phyloP scores from a whole-genome alignment of 2,113 vertebrate species.

The Oncorhynchus tshawytscha region DNA sequence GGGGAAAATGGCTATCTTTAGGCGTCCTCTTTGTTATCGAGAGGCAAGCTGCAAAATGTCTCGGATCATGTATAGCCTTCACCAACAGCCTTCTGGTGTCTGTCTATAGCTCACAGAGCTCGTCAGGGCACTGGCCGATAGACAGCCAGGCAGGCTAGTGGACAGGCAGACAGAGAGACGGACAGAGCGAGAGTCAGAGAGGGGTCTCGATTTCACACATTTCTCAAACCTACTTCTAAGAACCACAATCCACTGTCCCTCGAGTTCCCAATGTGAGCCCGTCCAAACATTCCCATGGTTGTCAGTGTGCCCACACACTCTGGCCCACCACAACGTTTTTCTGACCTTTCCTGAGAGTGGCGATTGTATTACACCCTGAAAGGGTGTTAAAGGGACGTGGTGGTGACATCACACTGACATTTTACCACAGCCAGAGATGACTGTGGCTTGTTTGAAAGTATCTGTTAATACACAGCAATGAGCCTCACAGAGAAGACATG shows the following conservation, averaged over 20 bases:
- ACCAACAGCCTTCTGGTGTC: neutral
- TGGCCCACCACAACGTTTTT: neutral
- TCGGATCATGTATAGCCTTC: neutral
- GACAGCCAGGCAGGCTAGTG: neutral
- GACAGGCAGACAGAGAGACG: neutral
- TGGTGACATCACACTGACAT: neutral
- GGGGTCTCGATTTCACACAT: neutral
- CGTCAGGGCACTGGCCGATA: neutral
- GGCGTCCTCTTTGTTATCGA: slow-evolving; percentile 45
- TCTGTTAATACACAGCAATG: slow-evolving; percentile 1
- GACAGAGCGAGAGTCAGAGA: neutral
- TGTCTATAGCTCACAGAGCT: neutral
- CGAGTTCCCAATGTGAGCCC: neutral
- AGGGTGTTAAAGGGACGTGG: neutral
- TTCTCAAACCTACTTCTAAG: neutral
- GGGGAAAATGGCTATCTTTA: slow-evolving; percentile 39
- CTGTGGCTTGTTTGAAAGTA: neutral
- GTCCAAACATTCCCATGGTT: neutral
- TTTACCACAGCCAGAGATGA: neutral
- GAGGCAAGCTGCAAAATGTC: slow-evolving; percentile 13
- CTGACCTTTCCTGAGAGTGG: neutral
- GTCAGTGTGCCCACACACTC: neutral
- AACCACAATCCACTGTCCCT: neutral
- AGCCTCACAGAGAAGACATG: neutral
- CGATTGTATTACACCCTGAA: neutral